Base-by-base conservation (phyloP, 2,888 invertebrate genomes). In the Hemaris fuciformis region DNA sequence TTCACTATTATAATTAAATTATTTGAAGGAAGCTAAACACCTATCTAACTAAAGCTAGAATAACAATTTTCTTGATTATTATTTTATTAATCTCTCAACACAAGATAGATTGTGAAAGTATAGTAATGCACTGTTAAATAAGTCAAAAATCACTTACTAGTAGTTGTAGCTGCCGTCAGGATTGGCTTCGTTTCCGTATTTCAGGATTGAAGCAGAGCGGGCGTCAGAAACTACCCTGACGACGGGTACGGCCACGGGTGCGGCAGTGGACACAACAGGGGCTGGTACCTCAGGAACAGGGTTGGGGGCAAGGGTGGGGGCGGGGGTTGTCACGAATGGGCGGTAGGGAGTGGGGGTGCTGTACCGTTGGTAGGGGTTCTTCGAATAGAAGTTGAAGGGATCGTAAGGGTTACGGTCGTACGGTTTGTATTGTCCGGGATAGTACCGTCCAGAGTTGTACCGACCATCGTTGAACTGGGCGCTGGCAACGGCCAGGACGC, bases 151-250 rank as follows among this genome's bases (percentile, higher is more conserved):
- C 65, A 87, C 89, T 91, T 78, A 94, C 94, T 78, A 88, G 83
- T 93, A 94, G 76, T 73, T 81, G 85, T 91, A 94, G 71, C 85
- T 87, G 69, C 94, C 94, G 67, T 94, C 94, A 58, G 91, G 90
- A 72, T 85, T 85, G 63, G 89, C 75, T 5, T 93, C 93, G 64
- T 89, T 90, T 41, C 82, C 87, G 70, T 76, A 86, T 66, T 77
- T 88, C 57, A 93, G 63, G 60, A 80, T 90, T 48, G 74, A 62
- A 15, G 87, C 85, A 56, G 70, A 66, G 63, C 75, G 79, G 53
- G 79, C 84, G 27, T 83, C 77, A 53, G 25, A 20, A 10, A 57
- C 38, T 18, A 64, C 64, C 59, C 66, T 75, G 45, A 68, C 59
- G 20, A 66, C 61, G 15, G 62, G 38, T 3, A 59, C 64, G 1